Conservation (phyloP, 2,888 invertebrate genomes). For the Dolichopus griseipennis region DNA sequence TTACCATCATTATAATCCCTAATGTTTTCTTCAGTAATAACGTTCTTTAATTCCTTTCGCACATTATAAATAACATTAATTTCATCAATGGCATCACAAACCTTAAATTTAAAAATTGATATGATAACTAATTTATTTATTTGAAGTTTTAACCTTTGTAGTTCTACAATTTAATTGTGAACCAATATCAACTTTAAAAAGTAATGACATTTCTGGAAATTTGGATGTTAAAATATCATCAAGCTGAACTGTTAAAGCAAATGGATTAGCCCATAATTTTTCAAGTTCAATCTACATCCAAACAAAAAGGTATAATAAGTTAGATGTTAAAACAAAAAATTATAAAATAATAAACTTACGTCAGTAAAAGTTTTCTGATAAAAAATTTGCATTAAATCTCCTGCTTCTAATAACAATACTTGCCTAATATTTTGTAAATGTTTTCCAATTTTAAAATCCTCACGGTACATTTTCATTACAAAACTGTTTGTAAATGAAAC, state of each 20-base stretch:
- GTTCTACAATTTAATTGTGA: conserved; percentile 28
- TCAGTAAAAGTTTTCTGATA: conserved; percentile 45
- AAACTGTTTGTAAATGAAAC: conserved; percentile 42
- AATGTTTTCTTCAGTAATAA: conserved; percentile 31
- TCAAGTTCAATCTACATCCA: conserved; percentile 42
- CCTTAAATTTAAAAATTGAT: conserved; percentile 20
- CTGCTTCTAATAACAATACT: conserved; percentile 47
- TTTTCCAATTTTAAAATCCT: conserved; percentile 43
- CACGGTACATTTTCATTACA: conserved; percentile 45
- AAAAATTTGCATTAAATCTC: conserved; percentile 47
- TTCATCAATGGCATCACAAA: conserved; percentile 35
- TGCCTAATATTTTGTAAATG: conserved; percentile 46
- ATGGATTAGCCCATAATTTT: conserved; percentile 42
- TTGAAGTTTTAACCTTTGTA: conserved; percentile 24
- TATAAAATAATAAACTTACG: conserved; percentile 30
- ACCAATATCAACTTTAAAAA: conserved; percentile 31
- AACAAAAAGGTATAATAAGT: background rate
- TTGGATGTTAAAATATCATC: conserved; percentile 44
- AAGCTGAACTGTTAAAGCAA: conserved; percentile 43
- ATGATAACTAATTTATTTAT: background rate
- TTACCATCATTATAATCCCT: conserved; percentile 33
- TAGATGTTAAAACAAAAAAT: conserved; percentile 14
- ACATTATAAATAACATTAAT: conserved; percentile 32
- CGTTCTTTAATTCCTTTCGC: conserved; percentile 29
- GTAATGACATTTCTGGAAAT: conserved; percentile 35